Base-by-base conservation (phyloP, 2,797 vertebrate genomes). In the Ctenopoma kingsleyae region DNA sequence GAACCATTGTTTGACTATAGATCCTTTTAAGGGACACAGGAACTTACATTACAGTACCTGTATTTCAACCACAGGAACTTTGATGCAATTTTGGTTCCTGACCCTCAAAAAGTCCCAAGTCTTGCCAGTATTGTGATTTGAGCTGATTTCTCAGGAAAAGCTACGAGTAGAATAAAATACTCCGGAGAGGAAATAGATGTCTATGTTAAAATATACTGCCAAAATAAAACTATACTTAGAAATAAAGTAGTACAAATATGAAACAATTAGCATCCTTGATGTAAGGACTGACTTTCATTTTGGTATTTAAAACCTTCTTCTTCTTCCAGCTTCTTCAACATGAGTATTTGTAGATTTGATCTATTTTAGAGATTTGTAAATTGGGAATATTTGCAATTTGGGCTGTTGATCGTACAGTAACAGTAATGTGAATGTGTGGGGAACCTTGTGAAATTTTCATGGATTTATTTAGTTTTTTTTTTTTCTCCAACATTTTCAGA, bases 151-250 rank as follows among this genome's bases (percentile, higher is more conserved):
- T 56, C 38, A 47, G 59, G 49, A 69, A n/a, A 13, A 64, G 6
- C 48, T 53, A 19, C 19, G 40, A 36, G 36, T 53, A 17, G 17
- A 49, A 73, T 62, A 49, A 47, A 57, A 41, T 0, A 2, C 15
- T 47, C 13, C 38, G 15, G 27, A 47, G 38, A 57, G 50, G 66
- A 69, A 60, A 55, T 65, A 67, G 44, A 32, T 51, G 2, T 23
- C 5, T 3, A 2, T 19, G 41, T 35, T 16, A 38, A 67, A 54
- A 46, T 20, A 8, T 9, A 17, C 12, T 4, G 3, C 10, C 20
- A 19, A 13, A 41, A n/a, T 19, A 46, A 2, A 50, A 27, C 1
- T 20, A 4, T 54, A 36, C 27, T 50, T 15, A 6, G 0, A 52
- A 27, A 51, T 41, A 56, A 15, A 3, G 6, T 6, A 16, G 13